A percentile compares a stretch with the other conserved stretches of the same genome.
Conservation (phyloP, 2,888 invertebrate genomes). For the Papilio elwesi region DNA sequence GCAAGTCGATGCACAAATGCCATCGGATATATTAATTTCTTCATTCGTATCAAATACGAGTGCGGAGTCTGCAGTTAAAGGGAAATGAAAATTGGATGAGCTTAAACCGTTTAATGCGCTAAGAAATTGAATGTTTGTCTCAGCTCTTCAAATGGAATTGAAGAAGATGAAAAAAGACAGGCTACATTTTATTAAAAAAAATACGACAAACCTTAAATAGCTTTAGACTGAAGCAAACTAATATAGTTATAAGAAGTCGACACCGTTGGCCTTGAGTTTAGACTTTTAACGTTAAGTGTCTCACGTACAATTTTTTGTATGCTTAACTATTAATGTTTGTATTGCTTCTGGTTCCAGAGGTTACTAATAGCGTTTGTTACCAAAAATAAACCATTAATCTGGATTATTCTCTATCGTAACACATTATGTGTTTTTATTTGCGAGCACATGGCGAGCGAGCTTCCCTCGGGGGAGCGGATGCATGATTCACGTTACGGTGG, state of each 20-base stretch:
- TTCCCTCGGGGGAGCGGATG: slow-evolving; percentile 17
- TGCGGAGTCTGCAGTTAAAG: slow-evolving; percentile 25
- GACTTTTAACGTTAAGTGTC: no score
- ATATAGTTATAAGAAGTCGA: no score
- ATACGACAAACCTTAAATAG: no score
- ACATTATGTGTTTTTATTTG: slow-evolving; percentile 7
- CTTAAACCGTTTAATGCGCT: slow-evolving; percentile 34
- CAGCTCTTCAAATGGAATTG: slow-evolving; percentile 14
- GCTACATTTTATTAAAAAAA: not conserved
- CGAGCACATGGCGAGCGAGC: not conserved
- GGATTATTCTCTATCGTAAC: not conserved
- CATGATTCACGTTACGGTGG: slow-evolving; percentile 31
- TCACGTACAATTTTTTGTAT: no score
- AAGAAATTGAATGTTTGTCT: slow-evolving; percentile 27
- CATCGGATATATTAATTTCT: slow-evolving; percentile 20
- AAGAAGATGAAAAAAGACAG: not conserved
- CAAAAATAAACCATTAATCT: slow-evolving; percentile 6
- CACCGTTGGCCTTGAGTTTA: no score
- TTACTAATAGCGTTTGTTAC: not conserved
- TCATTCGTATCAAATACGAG: slow-evolving; percentile 22
- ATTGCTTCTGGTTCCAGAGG: no score
- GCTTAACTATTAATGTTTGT: no score
- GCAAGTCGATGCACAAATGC: not conserved
- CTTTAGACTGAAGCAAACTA: no score
- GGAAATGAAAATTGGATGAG: slow-evolving; percentile 32